phyloP scores from a whole-genome alignment of 2,888 invertebrate species.

The Lochmaea crataegi region DNA sequence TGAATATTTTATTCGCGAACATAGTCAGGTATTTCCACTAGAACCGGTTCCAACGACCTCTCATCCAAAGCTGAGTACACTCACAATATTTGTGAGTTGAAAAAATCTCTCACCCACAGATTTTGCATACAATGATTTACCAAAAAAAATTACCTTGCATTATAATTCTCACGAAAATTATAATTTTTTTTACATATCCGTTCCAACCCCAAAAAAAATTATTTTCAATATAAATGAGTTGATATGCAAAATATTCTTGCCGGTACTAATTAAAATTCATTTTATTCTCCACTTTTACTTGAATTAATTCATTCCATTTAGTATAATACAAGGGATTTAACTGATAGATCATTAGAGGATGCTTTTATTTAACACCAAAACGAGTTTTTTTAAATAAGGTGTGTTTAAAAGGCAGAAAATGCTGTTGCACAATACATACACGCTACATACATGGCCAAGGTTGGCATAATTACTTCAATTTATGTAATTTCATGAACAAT shows the following conservation, averaged over 20 bases:
- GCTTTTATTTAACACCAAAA: no score
- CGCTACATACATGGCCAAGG: constrained; percentile 5
- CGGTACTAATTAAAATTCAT: no score
- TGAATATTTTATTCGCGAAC: background rate
- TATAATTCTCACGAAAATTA: background rate
- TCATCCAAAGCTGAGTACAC: background rate
- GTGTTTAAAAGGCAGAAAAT: constrained; percentile 14
- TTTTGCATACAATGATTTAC: constrained; percentile 12
- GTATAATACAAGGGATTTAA: no score
- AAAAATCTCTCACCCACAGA: background rate
- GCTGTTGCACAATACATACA: background rate
- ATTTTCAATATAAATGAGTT: background rate
- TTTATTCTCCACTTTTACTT: no score
- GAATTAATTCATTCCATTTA: no score
- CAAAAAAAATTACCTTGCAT: constrained; percentile 1
- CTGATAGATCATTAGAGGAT: no score
- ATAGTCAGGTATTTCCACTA: constrained; percentile 5
- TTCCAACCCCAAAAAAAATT: background rate
- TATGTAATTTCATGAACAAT: background rate
- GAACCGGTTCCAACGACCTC: constrained; percentile 2
- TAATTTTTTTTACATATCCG: no score
- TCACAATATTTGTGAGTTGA: background rate
- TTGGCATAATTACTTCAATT: background rate
- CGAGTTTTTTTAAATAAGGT: no score
- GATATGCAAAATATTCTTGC: no score